Evolutionary conservation across 2,113 vertebrate species (phyloP).

Genomic region (Willisornis vidua): DNA sequence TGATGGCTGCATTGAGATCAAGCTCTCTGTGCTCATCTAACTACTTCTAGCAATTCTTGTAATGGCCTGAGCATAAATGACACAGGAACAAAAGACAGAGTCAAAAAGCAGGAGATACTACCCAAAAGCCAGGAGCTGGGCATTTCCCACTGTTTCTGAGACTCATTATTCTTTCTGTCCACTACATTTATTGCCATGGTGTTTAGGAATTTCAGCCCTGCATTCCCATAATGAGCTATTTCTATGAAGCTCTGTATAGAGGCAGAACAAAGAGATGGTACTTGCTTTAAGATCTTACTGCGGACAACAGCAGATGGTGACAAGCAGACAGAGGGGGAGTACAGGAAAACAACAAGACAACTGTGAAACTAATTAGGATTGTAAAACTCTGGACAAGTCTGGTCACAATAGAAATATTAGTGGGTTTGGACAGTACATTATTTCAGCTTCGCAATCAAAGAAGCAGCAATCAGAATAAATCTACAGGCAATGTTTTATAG

Average conservation of each 20-base stretch:
- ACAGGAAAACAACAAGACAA: slow-evolving; percentile 67
- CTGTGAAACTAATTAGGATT: slow-evolving; percentile 70
- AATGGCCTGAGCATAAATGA: neutral
- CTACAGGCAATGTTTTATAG: neutral
- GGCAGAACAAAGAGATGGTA: slow-evolving; percentile 62
- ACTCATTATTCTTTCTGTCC: slow-evolving; percentile 44
- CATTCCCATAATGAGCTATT: slow-evolving; percentile 62
- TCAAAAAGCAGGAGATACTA: slow-evolving; percentile 5
- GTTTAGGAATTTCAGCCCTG: slow-evolving; percentile 57
- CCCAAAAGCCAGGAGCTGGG: neutral
- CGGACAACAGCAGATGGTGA: slow-evolving; percentile 65
- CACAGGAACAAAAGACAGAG: neutral
- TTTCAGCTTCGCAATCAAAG: slow-evolving; percentile 35
- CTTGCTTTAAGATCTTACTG: slow-evolving; percentile 51
- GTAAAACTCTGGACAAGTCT: slow-evolving; percentile 65
- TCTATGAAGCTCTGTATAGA: slow-evolving; percentile 60
- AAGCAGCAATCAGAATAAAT: neutral
- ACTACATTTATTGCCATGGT: slow-evolving; percentile 51
- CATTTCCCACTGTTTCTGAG: neutral
- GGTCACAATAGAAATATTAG: slow-evolving; percentile 64
- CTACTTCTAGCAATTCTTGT: neutral
- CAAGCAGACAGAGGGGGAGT: slow-evolving; percentile 63
- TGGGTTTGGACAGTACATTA: slow-evolving; percentile 31
- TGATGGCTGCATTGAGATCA: neutral
- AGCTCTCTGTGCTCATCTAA: neutral